Percentiles rank a stretch among this genome's conserved stretches.
Evolutionary conservation across 2,888 invertebrate species (phyloP).

Genomic region (Nomada fabriciana): DNA sequence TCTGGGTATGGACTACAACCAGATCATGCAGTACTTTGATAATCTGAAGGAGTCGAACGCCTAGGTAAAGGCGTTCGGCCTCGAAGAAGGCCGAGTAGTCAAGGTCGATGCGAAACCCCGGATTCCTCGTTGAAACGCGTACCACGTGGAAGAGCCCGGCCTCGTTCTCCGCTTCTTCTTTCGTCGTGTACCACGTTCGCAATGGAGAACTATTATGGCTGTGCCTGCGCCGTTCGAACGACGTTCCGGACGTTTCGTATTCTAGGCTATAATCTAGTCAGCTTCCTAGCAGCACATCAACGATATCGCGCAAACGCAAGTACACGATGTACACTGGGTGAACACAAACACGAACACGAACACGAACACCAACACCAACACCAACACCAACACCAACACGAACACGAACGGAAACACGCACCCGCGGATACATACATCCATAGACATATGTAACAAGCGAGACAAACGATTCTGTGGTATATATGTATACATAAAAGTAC

Average conservation of each 20-base stretch:
- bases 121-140: slow-evolving; percentile 56
- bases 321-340: too few species aligned
- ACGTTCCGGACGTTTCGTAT: slow-evolving; percentile 67
- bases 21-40: slow-evolving; percentile 99
- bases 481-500: slow-evolving; percentile 6
- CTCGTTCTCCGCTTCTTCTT: slow-evolving; percentile 51
- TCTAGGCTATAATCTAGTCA: slow-evolving; percentile 83
- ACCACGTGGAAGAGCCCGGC: slow-evolving; percentile 10
- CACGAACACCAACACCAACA: too few species aligned
- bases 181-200: slow-evolving; percentile 48
- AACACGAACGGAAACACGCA: slow-evolving; percentile 8
- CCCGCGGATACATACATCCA: neutral
- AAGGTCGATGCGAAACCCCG: slow-evolving; percentile 66
- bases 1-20: slow-evolving; percentile 97
- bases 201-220: slow-evolving; percentile 37
- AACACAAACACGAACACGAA: slow-evolving; percentile 24
- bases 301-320: slow-evolving; percentile 69
- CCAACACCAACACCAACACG: slow-evolving; percentile 26
- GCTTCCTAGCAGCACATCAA: slow-evolving; percentile 83
- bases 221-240: slow-evolving; percentile 28
- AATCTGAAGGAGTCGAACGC: slow-evolving; percentile 97
- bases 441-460: too few species aligned
- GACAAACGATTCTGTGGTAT: neutral
- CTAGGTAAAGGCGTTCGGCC: slow-evolving; percentile 91
- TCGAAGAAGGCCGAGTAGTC: slow-evolving; percentile 86